Base-by-base conservation (phyloP, 2,888 invertebrate genomes). In the Steinernema hermaphroditum region DNA sequence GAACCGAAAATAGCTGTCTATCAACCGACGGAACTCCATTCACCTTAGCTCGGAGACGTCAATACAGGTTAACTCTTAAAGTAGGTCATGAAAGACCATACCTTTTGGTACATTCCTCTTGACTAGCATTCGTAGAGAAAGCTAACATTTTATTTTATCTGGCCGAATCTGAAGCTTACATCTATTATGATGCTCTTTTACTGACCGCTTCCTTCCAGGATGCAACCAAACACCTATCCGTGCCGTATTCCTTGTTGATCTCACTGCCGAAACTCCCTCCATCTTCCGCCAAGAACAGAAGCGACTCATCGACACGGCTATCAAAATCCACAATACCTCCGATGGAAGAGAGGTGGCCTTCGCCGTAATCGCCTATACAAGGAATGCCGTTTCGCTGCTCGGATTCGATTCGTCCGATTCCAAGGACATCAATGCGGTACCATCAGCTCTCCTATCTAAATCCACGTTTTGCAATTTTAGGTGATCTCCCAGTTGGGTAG, bases 401-500 rank as follows among this genome's bases (percentile, higher is more conserved):
- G 29, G 29, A 16, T 32, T 62, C 62, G 29, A 62, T 32, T 32
- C 32, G 16, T 14, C 22, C 1, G 62, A 62, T 27, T 62, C 62
- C 62, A 62, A 32, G 12, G 62, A 62, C 32, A 29, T 62, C 32
- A 62, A 29, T 32, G 27, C 14, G 32, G 62, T 62, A n/a, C 27
- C 12, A 72, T 37, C 49, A 6, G 8, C 37, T 68, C 41, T 70
- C 70, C 62, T 54, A 62, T 71, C 71, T 41, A 72, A 29, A 14
- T 9, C 16, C 27, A 43, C 62, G 29, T 74, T n/a, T 6, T 37
- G 37, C 37, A 4, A 4, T n/a, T 32, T 19, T 46, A 78, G 78
- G 57, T 78, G 22, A 77, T 76, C 57, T 70, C 72, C 19, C 49
- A 77, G 69, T 54, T 78, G 46, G 41, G 27, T 8, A 49, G 37